These are phyloP conservation scores for Pardalotus punctatus DNA, from an alignment of 2,113 vertebrate species.

Conservation along the genomic window DNA sequence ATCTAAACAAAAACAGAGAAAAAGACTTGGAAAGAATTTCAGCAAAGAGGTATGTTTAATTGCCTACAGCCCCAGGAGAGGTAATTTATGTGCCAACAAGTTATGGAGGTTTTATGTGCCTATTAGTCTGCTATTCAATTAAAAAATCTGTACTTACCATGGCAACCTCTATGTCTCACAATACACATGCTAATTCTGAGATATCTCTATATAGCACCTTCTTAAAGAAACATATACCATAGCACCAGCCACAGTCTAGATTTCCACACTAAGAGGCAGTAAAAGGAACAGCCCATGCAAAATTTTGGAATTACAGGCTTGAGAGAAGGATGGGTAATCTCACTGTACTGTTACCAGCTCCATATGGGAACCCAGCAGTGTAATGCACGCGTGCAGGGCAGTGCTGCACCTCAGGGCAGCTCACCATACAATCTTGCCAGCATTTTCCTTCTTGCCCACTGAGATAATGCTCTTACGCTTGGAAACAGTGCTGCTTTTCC, in stretches of 20 bases:
- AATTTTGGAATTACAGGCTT: not conserved
- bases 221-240: slow-evolving; percentile 60
- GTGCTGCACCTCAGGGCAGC: not conserved
- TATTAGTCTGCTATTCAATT: slow-evolving; percentile 74
- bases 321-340: not conserved
- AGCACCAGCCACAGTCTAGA: not conserved
- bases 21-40: slow-evolving; percentile 43
- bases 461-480: not conserved
- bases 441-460: not conserved
- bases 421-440: not conserved
- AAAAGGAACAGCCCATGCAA: not conserved
- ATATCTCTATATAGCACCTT: slow-evolving; percentile 53
- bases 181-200: slow-evolving; percentile 56
- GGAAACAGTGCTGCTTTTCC: not conserved
- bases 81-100: slow-evolving; percentile 68
- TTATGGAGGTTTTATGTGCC: slow-evolving; percentile 71
- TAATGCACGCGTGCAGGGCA: accelerated
- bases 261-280: not conserved
- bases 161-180: slow-evolving; percentile 54
- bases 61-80: slow-evolving; percentile 57
- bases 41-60: slow-evolving; percentile 64
- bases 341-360: not conserved
- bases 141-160: slow-evolving; percentile 70
- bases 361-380: not conserved
- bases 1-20: slow-evolving; percentile 39